Percentiles rank a stretch among this genome's conserved stretches.
These are phyloP conservation scores for Nicator chloris DNA, from an alignment of 2,113 vertebrate species.

Conservation along the genomic window DNA sequence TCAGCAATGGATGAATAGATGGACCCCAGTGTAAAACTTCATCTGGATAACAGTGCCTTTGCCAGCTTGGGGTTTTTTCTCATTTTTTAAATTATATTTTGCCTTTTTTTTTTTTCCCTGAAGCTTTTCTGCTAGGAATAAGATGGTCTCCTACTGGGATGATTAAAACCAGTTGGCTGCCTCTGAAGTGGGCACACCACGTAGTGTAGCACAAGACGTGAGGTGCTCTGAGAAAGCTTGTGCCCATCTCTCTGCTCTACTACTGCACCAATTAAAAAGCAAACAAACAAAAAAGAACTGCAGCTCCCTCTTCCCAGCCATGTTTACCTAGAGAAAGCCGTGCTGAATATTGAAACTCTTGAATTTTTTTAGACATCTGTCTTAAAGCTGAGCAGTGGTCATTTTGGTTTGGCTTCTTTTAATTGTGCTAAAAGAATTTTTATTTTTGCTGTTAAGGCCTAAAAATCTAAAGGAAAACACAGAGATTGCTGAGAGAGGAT, in stretches of 20 bases:
- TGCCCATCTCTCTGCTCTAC: neutral
- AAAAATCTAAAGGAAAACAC: neutral
- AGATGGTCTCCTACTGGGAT: neutral
- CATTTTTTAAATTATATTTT: neutral
- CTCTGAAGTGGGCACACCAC: neutral
- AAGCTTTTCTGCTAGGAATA: neutral
- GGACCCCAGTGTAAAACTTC: neutral
- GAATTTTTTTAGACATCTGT: neutral
- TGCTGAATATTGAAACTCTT: neutral
- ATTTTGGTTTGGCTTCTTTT: neutral
- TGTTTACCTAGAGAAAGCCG: neutral
- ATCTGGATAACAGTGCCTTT: neutral
- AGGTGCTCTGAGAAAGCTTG: neutral
- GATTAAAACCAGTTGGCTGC: conserved; percentile 28
- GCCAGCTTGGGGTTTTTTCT: neutral
- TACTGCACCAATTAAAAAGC: neutral
- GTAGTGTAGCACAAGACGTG: neutral
- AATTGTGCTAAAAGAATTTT: neutral
- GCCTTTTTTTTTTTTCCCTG: neutral
- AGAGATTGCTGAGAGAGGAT: neutral
- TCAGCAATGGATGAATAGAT: neutral
- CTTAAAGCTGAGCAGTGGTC: neutral
- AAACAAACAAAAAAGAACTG: neutral
- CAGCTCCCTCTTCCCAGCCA: neutral
- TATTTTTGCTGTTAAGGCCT: neutral